Evolutionary conservation across 2,113 vertebrate species (phyloP).

Genomic region (Syrmaticus mikado): DNA sequence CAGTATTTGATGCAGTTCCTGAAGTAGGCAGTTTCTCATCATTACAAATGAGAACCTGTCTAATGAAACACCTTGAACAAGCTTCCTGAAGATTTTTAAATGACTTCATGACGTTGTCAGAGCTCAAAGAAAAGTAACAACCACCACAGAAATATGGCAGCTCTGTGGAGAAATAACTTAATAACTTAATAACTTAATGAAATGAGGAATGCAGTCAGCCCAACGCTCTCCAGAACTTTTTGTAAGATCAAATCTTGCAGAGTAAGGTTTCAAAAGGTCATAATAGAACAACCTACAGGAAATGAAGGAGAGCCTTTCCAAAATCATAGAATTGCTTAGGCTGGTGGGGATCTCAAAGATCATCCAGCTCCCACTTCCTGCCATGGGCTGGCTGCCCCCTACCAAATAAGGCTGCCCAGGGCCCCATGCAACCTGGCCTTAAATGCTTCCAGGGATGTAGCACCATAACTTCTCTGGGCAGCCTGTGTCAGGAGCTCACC

Average conservation of each 20-base stretch:
- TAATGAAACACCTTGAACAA: not conserved
- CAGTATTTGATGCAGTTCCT: not conserved
- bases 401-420: no score
- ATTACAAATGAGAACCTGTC: not conserved
- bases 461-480: no score
- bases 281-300: slow-evolving; percentile 5
- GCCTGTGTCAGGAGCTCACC: no score
- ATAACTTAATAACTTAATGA: not conserved
- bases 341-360: no score
- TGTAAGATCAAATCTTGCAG: not conserved
- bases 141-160: not conserved
- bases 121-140: not conserved
- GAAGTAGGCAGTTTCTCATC: slow-evolving; percentile 9
- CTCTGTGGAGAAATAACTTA: not conserved
- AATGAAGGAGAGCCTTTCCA: slow-evolving; percentile 14
- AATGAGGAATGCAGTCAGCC: not conserved
- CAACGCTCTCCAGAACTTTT: not conserved
- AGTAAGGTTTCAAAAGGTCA: slow-evolving; percentile 28
- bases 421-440: no score
- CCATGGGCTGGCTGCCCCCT: no score
- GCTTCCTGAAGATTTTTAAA: not conserved
- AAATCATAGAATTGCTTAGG: no score
- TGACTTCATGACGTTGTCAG: not conserved
- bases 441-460: no score
- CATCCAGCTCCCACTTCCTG: no score